These are phyloP conservation scores for Neomorphus geoffroyi DNA, from an alignment of 2,797 vertebrate species.

Conservation along the genomic window DNA sequence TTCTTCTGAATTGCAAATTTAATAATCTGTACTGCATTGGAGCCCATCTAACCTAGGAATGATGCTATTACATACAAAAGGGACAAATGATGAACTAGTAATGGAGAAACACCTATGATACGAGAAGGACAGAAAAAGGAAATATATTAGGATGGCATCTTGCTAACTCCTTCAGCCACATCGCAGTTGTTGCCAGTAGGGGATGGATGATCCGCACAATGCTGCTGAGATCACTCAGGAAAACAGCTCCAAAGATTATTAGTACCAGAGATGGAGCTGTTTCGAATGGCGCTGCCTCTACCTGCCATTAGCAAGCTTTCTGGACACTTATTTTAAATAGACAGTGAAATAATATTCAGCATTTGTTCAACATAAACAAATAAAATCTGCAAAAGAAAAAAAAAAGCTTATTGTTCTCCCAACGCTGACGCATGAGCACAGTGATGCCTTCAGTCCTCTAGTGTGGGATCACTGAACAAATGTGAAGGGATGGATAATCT, in stretches of 20 bases:
- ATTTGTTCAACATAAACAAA: neutral
- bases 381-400: neutral
- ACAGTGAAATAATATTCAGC: neutral
- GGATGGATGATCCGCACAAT: neutral
- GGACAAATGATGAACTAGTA: rapidly evolving
- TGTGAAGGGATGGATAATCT: neutral
- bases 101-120: neutral
- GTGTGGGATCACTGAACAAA: neutral
- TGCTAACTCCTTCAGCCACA: neutral
- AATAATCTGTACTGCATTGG: too few relatives aligned
- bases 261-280: neutral
- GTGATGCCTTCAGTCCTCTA: neutral
- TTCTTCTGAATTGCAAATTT: neutral
- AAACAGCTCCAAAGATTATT: neutral
- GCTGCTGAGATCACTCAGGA: neutral
- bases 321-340: neutral
- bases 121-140: neutral
- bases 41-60: neutral
- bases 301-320: neutral
- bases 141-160: neutral
- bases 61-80: neutral
- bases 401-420: neutral
- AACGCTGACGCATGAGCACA: neutral
- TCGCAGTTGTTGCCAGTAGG: neutral
- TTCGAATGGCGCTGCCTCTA: neutral